Percentiles rank a stretch among this genome's conserved stretches.
Evolutionary conservation across 2,113 vertebrate genomes (phyloP).

Genomic region (Hystrix brachyura): DNA sequence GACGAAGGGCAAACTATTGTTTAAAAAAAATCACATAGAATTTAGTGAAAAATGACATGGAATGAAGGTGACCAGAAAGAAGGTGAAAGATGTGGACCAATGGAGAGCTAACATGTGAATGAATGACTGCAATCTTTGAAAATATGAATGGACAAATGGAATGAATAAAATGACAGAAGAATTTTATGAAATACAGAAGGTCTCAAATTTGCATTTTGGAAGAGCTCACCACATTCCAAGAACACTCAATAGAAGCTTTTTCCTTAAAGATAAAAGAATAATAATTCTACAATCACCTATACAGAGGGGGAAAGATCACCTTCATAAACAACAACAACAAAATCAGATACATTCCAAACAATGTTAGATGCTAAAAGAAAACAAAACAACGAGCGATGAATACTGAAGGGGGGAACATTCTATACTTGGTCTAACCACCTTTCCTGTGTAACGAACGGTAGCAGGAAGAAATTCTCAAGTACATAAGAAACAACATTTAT

Average conservation of each 20-base stretch:
- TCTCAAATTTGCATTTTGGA: constrained; percentile 55
- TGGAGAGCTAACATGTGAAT: neutral
- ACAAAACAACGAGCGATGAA: neutral
- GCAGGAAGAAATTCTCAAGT: neutral
- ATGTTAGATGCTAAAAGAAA: constrained; percentile 6
- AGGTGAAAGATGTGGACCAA: neutral
- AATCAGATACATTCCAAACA: neutral
- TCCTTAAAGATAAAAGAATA: constrained; percentile 20
- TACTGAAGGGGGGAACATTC: neutral
- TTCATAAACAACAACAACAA: constrained; percentile 49
- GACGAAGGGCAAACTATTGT: neutral
- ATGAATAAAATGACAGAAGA: constrained; percentile 10
- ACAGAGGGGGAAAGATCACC: neutral
- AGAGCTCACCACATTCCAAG: neutral
- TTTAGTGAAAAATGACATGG: constrained; percentile 1
- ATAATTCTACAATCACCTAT: neutral
- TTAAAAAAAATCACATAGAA: neutral
- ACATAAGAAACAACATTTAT: neutral
- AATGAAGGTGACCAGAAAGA: neutral
- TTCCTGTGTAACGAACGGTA: neutral
- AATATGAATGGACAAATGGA: constrained; percentile 39
- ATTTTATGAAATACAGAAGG: constrained; percentile 13
- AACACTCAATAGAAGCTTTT: constrained; percentile 1
- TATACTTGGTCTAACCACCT: neutral
- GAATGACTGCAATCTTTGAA: neutral